A percentile compares a stretch with the other conserved stretches of the same genome.
Evolutionary conservation across 2,113 vertebrate species (phyloP).

Genomic region (Lutjanus erythropterus): DNA sequence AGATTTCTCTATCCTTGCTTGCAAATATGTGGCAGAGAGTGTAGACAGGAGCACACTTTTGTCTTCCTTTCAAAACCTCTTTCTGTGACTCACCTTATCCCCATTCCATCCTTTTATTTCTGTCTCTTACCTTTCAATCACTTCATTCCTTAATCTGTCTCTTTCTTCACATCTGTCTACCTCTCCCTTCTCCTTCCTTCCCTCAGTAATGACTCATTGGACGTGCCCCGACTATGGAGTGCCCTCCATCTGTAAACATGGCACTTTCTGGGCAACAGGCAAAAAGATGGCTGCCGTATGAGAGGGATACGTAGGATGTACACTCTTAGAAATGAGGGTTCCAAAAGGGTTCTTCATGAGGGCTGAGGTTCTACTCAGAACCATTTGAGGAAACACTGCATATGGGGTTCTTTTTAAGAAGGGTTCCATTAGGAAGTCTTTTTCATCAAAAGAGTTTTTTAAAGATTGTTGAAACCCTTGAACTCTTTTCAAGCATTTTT

Average conservation of each 20-base stretch:
- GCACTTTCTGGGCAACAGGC: conserved; percentile 55
- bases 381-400: too few relatives aligned
- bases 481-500: too few relatives aligned
- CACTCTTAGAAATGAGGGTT: too few relatives aligned
- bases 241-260: conserved; percentile 65
- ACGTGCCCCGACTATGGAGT: conserved; percentile 63
- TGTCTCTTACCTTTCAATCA: conserved; percentile 54
- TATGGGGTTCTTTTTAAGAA: too few relatives aligned
- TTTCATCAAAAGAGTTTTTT: too few relatives aligned
- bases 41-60: conserved; percentile 7
- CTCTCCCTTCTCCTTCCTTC: conserved; percentile 31
- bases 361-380: too few relatives aligned
- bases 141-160: conserved; percentile 50
- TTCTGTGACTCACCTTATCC: conserved; percentile 26
- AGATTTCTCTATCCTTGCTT: conserved; percentile 15
- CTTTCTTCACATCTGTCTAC: conserved; percentile 55
- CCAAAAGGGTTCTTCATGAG: too few relatives aligned
- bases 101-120: conserved; percentile 47
- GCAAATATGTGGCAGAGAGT: conserved; percentile 15
- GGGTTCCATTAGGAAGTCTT: too few relatives aligned
- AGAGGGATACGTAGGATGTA: conserved; percentile 24
- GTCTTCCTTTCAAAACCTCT: conserved; percentile 10
- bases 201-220: conserved; percentile 56
- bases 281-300: conserved; percentile 40
- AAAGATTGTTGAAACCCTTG: too few relatives aligned